Conservation (phyloP, 2,797 vertebrate genomes). For the Sardinella longiceps region DNA sequence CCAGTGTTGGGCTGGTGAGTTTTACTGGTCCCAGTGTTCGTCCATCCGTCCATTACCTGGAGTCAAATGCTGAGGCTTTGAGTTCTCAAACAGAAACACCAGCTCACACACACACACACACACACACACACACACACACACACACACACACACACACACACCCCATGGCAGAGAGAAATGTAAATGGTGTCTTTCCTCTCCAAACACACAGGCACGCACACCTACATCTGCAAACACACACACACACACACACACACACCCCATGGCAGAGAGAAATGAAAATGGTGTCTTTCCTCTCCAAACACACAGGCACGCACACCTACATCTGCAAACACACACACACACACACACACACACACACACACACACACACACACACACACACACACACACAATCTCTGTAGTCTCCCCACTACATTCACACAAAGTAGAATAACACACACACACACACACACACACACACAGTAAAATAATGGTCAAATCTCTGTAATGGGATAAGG, state of each 20-base stretch:
- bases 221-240: neutral
- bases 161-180: too few relatives aligned
- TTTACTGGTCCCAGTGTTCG: neutral
- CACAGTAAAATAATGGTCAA: neutral
- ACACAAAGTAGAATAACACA: neutral
- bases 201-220: too few relatives aligned
- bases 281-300: too few relatives aligned
- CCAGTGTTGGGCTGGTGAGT: neutral
- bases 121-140: neutral
- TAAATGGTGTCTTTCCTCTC: too few relatives aligned
- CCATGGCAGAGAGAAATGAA: too few relatives aligned
- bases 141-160: conserved; percentile 6
- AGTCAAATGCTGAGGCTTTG: neutral
- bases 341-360: conserved; percentile 18
- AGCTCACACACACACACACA: conserved; percentile 1
- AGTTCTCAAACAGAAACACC: neutral
- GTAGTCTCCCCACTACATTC: too few relatives aligned
- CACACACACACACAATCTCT: neutral
- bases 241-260: neutral
- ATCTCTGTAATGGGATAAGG: neutral
- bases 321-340: conserved; percentile 6
- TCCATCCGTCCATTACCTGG: too few relatives aligned
- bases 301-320: too few relatives aligned
- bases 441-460: conserved; percentile 3
- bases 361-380: neutral